phyloP scores from a whole-genome alignment of 2,888 invertebrate genomes.

The Heliconius ethilla region DNA sequence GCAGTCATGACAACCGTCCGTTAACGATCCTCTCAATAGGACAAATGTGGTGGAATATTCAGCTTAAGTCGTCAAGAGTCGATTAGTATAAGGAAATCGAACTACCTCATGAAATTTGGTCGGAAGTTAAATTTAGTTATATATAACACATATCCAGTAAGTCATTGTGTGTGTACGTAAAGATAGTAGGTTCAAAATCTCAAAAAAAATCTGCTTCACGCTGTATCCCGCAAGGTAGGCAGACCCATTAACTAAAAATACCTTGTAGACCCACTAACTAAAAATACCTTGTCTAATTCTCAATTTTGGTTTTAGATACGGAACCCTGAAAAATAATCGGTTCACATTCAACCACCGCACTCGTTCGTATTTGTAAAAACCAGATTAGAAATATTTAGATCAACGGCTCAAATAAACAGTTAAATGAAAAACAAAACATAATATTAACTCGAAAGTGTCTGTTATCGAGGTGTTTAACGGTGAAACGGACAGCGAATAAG shows the following conservation, averaged over 20 bases:
- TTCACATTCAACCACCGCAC: not conserved
- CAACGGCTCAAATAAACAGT: not conserved
- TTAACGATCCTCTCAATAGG: not conserved
- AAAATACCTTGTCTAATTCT: too few relatives aligned
- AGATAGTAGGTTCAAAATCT: too few relatives aligned
- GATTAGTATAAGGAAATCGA: not conserved
- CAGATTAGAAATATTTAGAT: not conserved
- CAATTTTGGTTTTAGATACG: not conserved
- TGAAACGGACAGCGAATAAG: not conserved
- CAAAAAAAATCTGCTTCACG: too few relatives aligned
- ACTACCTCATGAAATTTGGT: not conserved
- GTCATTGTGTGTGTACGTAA: too few relatives aligned
- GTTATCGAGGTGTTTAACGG: not conserved
- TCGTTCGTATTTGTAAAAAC: not conserved
- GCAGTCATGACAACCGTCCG: not conserved
- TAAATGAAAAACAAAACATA: constrained; percentile 1
- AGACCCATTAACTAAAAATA: too few relatives aligned
- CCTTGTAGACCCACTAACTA: too few relatives aligned
- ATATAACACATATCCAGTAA: too few relatives aligned
- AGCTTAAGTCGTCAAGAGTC: not conserved
- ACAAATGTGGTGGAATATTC: not conserved
- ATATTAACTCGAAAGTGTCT: not conserved
- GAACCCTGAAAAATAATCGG: not conserved
- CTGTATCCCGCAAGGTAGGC: too few relatives aligned
- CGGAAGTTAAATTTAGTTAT: too few relatives aligned